A percentile compares a stretch with the other conserved stretches of the same genome.
phyloP scores from a whole-genome alignment of 2,113 vertebrate genomes.

The Caranx ignobilis region DNA sequence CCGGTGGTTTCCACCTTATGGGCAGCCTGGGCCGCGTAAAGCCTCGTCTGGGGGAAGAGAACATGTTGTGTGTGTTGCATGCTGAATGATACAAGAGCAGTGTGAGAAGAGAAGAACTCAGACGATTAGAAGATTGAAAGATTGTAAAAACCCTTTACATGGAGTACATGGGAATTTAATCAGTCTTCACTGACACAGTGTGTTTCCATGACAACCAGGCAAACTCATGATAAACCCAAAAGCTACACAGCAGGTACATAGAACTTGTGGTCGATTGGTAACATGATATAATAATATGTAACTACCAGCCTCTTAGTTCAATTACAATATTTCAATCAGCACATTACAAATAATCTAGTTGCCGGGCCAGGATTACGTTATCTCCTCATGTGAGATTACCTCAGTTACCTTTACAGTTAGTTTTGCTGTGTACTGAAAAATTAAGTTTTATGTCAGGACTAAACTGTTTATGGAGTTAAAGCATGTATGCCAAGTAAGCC shows the following conservation, averaged over 20 bases:
- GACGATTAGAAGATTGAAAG: background rate
- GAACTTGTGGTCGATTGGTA: background rate
- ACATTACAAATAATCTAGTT: background rate
- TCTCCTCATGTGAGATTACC: background rate
- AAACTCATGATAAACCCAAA: background rate
- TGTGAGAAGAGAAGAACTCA: background rate
- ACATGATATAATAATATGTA: background rate
- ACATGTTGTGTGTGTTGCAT: conserved; percentile 31
- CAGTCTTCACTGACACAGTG: too few species aligned
- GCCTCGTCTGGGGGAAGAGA: conserved; percentile 86
- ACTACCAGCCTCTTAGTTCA: background rate
- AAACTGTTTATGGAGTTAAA: background rate
- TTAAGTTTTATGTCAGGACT: background rate
- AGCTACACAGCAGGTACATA: background rate
- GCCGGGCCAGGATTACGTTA: background rate
- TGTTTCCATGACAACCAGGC: background rate
- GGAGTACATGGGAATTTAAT: background rate
- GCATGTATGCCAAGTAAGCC: background rate
- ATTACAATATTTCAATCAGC: background rate
- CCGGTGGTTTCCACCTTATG: conserved; percentile 81
- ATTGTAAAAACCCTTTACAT: background rate
- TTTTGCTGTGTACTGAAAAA: background rate
- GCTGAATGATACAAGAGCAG: background rate
- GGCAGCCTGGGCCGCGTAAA: conserved; percentile 93
- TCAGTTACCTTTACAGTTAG: background rate